Conservation (phyloP, 2,888 invertebrate genomes). For the Phaonia tiefii region DNA sequence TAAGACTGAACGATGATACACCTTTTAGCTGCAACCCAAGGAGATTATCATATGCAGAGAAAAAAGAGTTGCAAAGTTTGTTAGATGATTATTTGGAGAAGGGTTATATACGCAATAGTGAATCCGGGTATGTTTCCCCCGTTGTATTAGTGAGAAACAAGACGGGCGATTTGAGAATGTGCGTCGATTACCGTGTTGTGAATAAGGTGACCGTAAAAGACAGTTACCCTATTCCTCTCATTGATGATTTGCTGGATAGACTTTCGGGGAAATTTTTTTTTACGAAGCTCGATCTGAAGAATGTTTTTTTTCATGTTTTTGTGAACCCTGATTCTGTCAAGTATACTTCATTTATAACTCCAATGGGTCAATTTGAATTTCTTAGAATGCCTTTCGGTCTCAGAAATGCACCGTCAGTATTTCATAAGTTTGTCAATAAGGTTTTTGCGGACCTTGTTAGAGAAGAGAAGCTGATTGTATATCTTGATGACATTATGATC, state of each 20-base stretch:
- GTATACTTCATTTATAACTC: slow-evolving; percentile 42
- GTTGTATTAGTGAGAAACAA: slow-evolving; percentile 49
- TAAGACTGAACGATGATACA: slow-evolving; percentile 21
- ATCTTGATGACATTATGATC: slow-evolving; percentile 62
- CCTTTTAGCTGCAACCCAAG: slow-evolving; percentile 51
- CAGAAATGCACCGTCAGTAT: no score
- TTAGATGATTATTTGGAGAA: slow-evolving; percentile 41
- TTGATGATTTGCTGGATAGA: slow-evolving; percentile 56
- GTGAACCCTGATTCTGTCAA: slow-evolving; percentile 32
- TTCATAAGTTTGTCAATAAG: no score
- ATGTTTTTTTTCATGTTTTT: slow-evolving; percentile 51
- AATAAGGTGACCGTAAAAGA: slow-evolving; percentile 51
- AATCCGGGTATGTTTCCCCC: slow-evolving; percentile 45
- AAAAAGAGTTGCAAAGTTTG: slow-evolving; percentile 19
- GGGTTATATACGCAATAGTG: slow-evolving; percentile 38
- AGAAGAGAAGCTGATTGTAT: slow-evolving; percentile 48
- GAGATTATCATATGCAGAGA: slow-evolving; percentile 42
- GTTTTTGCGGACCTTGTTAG: slow-evolving; percentile 49
- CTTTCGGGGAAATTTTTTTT: slow-evolving; percentile 47
- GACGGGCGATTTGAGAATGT: slow-evolving; percentile 29
- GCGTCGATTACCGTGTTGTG: slow-evolving; percentile 46
- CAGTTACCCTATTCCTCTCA: slow-evolving; percentile 53
- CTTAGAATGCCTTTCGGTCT: no score
- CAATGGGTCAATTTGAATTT: slow-evolving; percentile 36
- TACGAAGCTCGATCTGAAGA: slow-evolving; percentile 55